Conservation (phyloP, 2,797 vertebrate species). For the Sebastes dallii region DNA sequence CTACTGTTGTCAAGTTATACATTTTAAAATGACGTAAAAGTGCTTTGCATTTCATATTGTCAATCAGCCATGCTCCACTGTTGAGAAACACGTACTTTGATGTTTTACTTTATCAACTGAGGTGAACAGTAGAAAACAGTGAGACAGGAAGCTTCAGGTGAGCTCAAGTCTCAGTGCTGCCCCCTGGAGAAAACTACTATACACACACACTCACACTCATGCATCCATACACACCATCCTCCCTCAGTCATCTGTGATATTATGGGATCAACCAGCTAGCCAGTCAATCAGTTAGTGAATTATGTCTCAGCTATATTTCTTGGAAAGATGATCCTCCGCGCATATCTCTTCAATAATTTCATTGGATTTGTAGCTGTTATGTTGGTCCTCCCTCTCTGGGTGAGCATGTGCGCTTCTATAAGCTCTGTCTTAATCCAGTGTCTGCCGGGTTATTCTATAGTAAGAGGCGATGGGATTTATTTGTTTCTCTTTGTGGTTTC, state of each 20-base stretch:
- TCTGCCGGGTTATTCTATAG: conserved; percentile 16
- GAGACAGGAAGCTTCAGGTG: neutral
- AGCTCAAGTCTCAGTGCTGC: conserved; percentile 33
- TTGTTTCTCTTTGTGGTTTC: conserved; percentile 12
- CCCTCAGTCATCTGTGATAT: conserved; percentile 24
- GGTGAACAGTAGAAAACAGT: neutral
- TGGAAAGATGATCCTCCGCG: conserved; percentile 39
- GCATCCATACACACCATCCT: neutral
- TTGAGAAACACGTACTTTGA: neutral
- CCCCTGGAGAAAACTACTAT: conserved; percentile 36
- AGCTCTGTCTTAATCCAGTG: conserved; percentile 44
- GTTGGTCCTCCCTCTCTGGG: conserved; percentile 10
- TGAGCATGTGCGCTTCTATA: conserved; percentile 16
- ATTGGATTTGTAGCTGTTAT: conserved; percentile 38
- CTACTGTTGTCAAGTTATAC: neutral
- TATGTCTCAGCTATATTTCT: conserved; percentile 24
- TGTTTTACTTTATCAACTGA: neutral
- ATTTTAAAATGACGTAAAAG: neutral
- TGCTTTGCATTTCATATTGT: neutral
- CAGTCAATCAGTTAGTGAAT: conserved; percentile 46
- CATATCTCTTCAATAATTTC: conserved; percentile 25
- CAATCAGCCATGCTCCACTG: neutral
- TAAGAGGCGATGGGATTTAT: conserved; percentile 1
- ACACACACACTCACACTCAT: neutral
- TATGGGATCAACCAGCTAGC: conserved; percentile 45